Evolutionary conservation across 2,888 invertebrate species (phyloP).

Genomic region (Plagiodera versicolora): DNA sequence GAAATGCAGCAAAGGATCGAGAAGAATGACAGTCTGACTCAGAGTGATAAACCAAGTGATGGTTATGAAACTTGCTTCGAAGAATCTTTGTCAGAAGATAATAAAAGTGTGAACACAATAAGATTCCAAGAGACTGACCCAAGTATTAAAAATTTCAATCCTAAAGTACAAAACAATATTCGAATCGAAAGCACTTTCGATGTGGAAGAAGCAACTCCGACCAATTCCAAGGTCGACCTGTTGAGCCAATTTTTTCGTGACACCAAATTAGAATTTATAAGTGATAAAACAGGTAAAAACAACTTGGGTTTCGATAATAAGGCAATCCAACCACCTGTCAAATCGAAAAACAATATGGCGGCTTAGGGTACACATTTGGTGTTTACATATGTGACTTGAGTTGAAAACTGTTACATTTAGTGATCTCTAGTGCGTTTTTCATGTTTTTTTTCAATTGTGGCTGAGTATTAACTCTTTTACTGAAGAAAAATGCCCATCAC

Average conservation of each 20-base stretch:
- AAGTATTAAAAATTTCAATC: conserved; percentile 14
- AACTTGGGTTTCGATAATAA: too few species aligned
- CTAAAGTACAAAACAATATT: conserved; percentile 29
- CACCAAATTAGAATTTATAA: conserved; percentile 20
- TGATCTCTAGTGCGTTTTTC: too few species aligned
- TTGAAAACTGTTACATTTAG: too few species aligned
- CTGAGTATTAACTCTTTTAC: too few species aligned
- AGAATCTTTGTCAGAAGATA: conserved; percentile 58
- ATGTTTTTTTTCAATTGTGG: too few species aligned
- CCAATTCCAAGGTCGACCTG: conserved; percentile 43
- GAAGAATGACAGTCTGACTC: conserved; percentile 39
- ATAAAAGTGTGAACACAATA: conserved; percentile 16
- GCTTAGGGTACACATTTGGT: too few species aligned
- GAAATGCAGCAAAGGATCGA: conserved; percentile 25
- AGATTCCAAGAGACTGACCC: conserved; percentile 19
- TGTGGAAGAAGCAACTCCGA: conserved; percentile 43
- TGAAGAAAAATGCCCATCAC: too few species aligned
- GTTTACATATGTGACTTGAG: too few species aligned
- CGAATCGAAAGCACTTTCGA: conserved; percentile 22
- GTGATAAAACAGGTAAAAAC: conserved; percentile 27
- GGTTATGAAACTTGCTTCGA: conserved; percentile 67
- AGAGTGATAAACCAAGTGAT: conserved; percentile 43
- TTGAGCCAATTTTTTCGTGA: conserved; percentile 32
- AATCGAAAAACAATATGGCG: too few species aligned
- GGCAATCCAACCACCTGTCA: too few species aligned